These are phyloP conservation scores for Schizopygopsis malacanthus DNA, from an alignment of 2,797 vertebrate species.

Conservation along the genomic window DNA sequence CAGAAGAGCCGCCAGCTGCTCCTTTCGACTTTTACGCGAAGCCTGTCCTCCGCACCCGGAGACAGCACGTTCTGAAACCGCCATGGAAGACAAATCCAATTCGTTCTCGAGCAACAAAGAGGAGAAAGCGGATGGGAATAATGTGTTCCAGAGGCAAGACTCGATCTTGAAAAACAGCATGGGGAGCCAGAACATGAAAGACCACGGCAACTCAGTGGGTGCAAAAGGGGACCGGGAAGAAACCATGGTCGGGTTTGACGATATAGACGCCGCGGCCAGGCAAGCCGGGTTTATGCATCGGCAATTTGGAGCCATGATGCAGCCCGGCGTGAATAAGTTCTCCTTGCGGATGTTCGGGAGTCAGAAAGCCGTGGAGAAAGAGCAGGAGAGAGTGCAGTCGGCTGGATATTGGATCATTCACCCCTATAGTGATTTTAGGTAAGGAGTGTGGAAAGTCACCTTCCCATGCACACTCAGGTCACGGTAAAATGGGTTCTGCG, in stretches of 20 bases:
- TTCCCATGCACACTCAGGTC: constrained; percentile 64
- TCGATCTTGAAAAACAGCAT: constrained; percentile 84
- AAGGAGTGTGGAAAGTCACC: constrained; percentile 74
- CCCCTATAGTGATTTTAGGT: constrained; percentile 99
- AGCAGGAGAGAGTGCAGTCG: constrained; percentile 97
- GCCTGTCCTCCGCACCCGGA: constrained; percentile 77
- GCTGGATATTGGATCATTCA: constrained; percentile 99
- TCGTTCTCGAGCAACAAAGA: constrained; percentile 90
- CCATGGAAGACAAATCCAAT: constrained; percentile 91
- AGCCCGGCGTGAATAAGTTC: constrained; percentile 99
- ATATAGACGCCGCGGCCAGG: constrained; percentile 85
- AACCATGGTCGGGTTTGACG: constrained; percentile 88
- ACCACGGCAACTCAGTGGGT: constrained; percentile 93
- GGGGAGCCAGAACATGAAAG: constrained; percentile 87
- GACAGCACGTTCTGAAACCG: constrained; percentile 69
- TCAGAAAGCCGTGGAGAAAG: constrained; percentile 98
- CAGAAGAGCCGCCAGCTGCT: constrained; percentile 80
- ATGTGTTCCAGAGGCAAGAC: constrained; percentile 89
- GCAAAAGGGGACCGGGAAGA: constrained; percentile 92
- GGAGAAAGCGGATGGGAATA: constrained; percentile 86
- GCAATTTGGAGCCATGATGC: constrained; percentile 97
- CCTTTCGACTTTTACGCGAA: constrained; percentile 73
- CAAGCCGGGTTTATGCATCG: constrained; percentile 94
- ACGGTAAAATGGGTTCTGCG: constrained; percentile 46
- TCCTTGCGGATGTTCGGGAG: constrained; percentile 98